These are phyloP conservation scores for Siniperca knerii DNA, from an alignment of 2,113 vertebrate genomes.

Conservation along the genomic window DNA sequence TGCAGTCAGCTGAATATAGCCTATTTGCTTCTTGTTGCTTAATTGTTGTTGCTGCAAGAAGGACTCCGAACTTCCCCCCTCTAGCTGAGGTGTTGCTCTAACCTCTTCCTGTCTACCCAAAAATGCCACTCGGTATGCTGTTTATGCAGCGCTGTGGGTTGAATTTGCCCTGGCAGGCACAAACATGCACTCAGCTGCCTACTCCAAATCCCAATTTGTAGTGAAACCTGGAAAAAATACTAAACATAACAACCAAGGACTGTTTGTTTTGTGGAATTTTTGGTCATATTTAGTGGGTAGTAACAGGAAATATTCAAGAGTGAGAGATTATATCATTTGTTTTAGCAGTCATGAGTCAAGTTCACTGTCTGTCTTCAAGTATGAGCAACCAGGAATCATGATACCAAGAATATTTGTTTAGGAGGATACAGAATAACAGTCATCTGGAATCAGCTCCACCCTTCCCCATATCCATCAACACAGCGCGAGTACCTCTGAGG, in stretches of 20 bases:
- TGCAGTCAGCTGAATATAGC: slow-evolving; percentile 8
- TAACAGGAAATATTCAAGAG: slow-evolving; percentile 33
- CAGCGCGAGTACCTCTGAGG: neutral
- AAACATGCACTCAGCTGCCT: slow-evolving; percentile 10
- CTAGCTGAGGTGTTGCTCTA: slow-evolving; percentile 48
- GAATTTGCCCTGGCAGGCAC: slow-evolving; percentile 14
- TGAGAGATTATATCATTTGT: slow-evolving; percentile 26
- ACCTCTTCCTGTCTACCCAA: slow-evolving; percentile 73
- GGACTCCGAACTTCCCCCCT: slow-evolving; percentile 6
- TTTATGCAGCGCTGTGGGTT: slow-evolving; percentile 22
- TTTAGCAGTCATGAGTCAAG: neutral
- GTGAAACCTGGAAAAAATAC: neutral
- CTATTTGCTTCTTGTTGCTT: slow-evolving; percentile 31
- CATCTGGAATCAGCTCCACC: slow-evolving; percentile 27
- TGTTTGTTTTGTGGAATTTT: neutral
- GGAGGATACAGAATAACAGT: neutral
- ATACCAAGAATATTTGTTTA: neutral
- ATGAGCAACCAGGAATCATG: neutral
- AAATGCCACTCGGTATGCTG: slow-evolving; percentile 59
- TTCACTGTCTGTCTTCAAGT: neutral
- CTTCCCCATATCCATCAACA: slow-evolving; percentile 8
- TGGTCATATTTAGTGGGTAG: slow-evolving; percentile 2
- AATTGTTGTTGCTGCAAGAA: slow-evolving; percentile 45
- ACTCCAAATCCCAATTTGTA: neutral
- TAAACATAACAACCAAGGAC: neutral